phyloP scores from a whole-genome alignment of 2,797 vertebrate species.

The Steatocranus sp. region DNA sequence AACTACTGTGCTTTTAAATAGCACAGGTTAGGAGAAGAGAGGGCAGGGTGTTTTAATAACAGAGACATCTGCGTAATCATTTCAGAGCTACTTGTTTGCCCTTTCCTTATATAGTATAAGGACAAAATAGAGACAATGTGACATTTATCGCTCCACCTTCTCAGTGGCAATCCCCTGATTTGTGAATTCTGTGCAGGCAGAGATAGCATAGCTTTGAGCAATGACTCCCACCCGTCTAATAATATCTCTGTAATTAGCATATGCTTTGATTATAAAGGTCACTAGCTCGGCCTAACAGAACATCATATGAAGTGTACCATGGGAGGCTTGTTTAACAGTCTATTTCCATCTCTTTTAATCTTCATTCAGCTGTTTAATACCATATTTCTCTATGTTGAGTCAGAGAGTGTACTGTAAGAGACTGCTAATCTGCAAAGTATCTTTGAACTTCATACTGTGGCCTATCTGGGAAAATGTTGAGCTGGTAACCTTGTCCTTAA shows the following conservation, averaged over 20 bases:
- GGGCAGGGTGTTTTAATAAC: neutral
- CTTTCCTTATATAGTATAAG: neutral
- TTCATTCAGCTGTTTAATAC: constrained; percentile 50
- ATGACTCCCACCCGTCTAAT: constrained; percentile 50
- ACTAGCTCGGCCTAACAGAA: constrained; percentile 57
- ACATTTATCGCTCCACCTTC: constrained; percentile 59
- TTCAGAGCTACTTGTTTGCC: neutral
- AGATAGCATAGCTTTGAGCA: constrained; percentile 53
- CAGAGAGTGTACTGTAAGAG: constrained; percentile 18
- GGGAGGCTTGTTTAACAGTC: constrained; percentile 61
- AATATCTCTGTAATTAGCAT: constrained; percentile 69
- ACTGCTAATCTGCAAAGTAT: constrained; percentile 1
- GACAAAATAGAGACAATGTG: constrained; percentile 37
- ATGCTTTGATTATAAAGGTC: constrained; percentile 75
- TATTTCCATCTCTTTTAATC: constrained; percentile 60
- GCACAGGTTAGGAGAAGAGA: constrained; percentile 14
- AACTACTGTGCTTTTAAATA: constrained; percentile 30
- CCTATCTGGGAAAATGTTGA: neutral
- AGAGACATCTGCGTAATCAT: constrained; percentile 5
- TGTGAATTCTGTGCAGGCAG: constrained; percentile 50
- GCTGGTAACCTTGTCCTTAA: neutral
- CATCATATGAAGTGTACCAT: constrained; percentile 47
- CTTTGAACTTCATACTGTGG: neutral
- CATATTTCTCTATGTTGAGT: constrained; percentile 23
- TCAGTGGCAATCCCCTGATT: constrained; percentile 34